These are phyloP conservation scores for Vollenhovia emeryi DNA, from an alignment of 1,140 invertebrate species.

Conservation along the genomic window DNA sequence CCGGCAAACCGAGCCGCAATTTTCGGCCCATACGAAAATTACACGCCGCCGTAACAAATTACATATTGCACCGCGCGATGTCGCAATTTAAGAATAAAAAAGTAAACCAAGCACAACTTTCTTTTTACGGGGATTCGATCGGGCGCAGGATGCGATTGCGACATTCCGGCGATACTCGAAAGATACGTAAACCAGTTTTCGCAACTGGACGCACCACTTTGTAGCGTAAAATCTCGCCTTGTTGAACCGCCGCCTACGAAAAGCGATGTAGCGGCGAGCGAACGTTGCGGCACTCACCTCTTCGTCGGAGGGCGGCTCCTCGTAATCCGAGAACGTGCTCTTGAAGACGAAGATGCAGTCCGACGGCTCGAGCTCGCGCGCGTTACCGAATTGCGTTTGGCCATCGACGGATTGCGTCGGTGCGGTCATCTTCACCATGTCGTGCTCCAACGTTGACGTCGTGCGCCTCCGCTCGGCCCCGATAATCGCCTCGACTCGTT, in stretches of 20 bases:
- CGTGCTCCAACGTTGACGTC: neutral
- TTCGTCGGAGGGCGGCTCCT: conserved; percentile 80
- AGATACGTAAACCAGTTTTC: neutral
- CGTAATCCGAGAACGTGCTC: conserved; percentile 81
- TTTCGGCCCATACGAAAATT: neutral
- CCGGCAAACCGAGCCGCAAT: neutral
- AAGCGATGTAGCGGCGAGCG: neutral
- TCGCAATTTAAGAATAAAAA: neutral
- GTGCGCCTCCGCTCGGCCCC: neutral
- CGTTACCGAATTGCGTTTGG: conserved; percentile 83
- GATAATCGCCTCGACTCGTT: neutral
- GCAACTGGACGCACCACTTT: neutral
- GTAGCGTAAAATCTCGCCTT: neutral
- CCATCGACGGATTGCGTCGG: conserved; percentile 69
- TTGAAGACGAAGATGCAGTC: conserved; percentile 84
- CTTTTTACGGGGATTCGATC: neutral
- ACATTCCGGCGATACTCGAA: neutral
- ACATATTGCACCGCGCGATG: neutral
- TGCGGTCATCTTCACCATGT: conserved; percentile 79
- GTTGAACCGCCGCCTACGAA: neutral
- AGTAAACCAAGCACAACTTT: neutral
- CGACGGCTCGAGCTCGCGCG: conserved; percentile 78
- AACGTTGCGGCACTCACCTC: conserved; percentile 76
- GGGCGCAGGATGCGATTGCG: neutral
- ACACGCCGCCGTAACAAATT: neutral